A percentile compares a stretch with the other conserved stretches of the same genome.
Conservation (phyloP, 2,888 invertebrate species). For the Caenorhabditis virilis region DNA sequence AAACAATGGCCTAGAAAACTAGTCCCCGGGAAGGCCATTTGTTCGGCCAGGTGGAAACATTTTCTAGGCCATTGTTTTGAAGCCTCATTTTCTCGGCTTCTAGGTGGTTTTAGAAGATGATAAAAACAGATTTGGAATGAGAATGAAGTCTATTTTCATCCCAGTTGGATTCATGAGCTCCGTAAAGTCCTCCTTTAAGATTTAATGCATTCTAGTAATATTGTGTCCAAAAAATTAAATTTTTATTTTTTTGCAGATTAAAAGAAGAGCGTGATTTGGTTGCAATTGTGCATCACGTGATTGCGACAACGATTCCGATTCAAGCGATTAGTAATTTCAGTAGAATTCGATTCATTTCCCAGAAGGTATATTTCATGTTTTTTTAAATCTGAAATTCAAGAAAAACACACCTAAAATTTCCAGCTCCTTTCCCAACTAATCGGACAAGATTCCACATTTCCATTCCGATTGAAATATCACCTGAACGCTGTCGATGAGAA, state of each 20-base stretch:
- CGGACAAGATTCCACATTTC: slow-evolving; percentile 37
- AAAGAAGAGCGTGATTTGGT: slow-evolving; percentile 49
- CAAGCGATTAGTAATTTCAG: slow-evolving; percentile 45
- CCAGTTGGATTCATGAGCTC: no score
- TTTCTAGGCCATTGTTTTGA: no score
- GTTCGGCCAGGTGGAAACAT: no score
- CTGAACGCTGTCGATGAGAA: slow-evolving; percentile 43
- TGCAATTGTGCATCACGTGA: slow-evolving; percentile 53
- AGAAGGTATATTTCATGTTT: slow-evolving; percentile 9
- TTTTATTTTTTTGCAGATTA: slow-evolving; percentile 18
- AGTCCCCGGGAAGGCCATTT: no score
- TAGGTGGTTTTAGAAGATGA: no score
- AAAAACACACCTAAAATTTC: background rate
- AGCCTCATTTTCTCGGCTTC: no score
- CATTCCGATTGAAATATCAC: slow-evolving; percentile 48
- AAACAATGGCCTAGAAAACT: no score
- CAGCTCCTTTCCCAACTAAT: slow-evolving; percentile 41
- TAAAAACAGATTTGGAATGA: no score
- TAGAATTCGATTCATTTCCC: slow-evolving; percentile 44
- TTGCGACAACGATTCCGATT: slow-evolving; percentile 42
- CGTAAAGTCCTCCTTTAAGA: no score
- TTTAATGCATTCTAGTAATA: no score
- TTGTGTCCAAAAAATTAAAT: no score
- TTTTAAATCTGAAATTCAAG: background rate
- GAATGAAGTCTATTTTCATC: no score